A percentile compares a stretch with the other conserved stretches of the same genome.
phyloP scores from a whole-genome alignment of 2,888 invertebrate species.

The Lochmaea capreae region DNA sequence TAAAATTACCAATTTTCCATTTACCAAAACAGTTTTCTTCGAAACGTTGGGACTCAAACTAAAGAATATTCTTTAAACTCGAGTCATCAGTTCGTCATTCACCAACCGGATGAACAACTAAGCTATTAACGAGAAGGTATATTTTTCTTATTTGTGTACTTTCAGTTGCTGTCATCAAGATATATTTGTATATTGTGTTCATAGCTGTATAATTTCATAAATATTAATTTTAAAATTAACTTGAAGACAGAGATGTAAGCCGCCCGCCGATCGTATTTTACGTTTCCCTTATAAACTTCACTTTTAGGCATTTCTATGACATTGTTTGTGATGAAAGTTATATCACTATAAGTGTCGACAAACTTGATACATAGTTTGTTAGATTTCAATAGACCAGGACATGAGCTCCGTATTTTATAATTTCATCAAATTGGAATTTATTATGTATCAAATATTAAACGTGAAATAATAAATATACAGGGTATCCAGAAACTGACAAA shows the following conservation, averaged over 20 bases:
- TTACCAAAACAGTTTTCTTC: neutral
- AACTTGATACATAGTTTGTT: constrained; percentile 23
- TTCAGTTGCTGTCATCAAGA: constrained; percentile 8
- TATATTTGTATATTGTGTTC: constrained; percentile 12
- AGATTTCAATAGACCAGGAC: neutral
- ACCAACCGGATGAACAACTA: neutral
- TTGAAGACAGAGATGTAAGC: constrained; percentile 18
- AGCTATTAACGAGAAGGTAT: constrained; percentile 1
- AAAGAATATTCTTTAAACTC: neutral
- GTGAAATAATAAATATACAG: too few species aligned
- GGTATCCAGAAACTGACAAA: too few species aligned
- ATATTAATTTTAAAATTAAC: constrained; percentile 11
- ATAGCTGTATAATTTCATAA: constrained; percentile 9
- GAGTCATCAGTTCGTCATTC: neutral
- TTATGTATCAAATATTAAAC: too few species aligned
- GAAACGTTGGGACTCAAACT: neutral
- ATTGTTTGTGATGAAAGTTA: constrained; percentile 34
- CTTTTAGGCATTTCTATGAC: constrained; percentile 25
- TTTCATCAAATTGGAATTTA: neutral
- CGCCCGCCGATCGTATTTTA: constrained; percentile 10
- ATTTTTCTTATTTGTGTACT: constrained; percentile 6
- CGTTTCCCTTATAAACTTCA: constrained; percentile 16
- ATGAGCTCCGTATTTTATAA: neutral
- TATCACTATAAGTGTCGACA: constrained; percentile 33
- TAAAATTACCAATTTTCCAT: neutral